Conservation (phyloP, 2,113 vertebrate species). For the Cacatua alba region DNA sequence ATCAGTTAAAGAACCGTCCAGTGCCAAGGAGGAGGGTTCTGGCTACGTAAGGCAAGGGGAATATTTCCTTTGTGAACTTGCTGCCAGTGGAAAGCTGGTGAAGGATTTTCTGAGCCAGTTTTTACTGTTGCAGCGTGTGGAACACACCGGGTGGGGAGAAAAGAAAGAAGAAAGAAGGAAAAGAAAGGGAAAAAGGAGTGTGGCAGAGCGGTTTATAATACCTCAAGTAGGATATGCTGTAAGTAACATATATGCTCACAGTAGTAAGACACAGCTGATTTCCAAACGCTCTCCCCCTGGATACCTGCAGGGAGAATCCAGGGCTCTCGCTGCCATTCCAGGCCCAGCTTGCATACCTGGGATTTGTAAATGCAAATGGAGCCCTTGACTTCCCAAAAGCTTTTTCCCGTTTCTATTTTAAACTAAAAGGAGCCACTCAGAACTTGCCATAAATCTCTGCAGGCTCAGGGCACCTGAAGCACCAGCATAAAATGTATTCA, state of each 20-base stretch:
- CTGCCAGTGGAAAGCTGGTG: not conserved
- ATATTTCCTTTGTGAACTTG: not conserved
- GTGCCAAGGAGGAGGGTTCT: not conserved
- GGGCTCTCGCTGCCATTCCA: not conserved
- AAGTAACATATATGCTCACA: not conserved
- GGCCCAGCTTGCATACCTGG: not conserved
- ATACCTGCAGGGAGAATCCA: not conserved
- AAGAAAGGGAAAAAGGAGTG: not conserved
- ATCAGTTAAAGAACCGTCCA: not conserved
- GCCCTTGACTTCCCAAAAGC: not conserved
- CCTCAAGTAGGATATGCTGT: not conserved
- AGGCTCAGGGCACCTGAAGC: not conserved
- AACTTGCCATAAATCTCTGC: not conserved
- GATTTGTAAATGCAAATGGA: not conserved
- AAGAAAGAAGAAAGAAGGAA: not conserved
- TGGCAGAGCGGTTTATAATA: not conserved
- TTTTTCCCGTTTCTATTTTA: slow-evolving; percentile 40
- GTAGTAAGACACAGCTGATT: not conserved
- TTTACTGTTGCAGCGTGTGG: not conserved
- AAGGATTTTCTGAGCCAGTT: not conserved
- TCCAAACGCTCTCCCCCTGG: not conserved
- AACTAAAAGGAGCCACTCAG: slow-evolving; percentile 9
- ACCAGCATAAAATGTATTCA: accelerated
- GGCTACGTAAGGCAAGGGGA: not conserved
- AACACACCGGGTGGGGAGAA: not conserved